These are phyloP conservation scores for Centropristis striata DNA, from an alignment of 2,113 vertebrate genomes.

Conservation along the genomic window DNA sequence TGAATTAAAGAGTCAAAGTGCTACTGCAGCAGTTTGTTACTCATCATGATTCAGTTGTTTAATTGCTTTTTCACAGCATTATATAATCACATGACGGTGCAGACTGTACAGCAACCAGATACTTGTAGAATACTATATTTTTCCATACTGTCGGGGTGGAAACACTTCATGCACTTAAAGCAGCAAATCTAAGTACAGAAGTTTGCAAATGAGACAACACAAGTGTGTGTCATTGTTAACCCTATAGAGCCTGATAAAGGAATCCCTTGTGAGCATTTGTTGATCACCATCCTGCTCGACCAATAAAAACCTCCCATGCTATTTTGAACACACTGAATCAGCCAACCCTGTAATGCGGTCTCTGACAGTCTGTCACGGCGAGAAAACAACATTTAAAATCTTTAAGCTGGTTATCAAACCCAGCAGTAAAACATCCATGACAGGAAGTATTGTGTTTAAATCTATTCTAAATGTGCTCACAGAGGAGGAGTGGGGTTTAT, in stretches of 20 bases:
- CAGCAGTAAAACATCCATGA: constrained; percentile 3
- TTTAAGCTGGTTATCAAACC: background rate
- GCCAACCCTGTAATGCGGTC: background rate
- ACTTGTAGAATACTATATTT: no score
- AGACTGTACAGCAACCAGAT: no score
- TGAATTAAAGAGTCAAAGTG: background rate
- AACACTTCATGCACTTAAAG: no score
- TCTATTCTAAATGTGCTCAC: constrained; percentile 4
- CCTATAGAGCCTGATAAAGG: background rate
- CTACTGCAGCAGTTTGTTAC: constrained; percentile 7
- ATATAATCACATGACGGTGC: constrained; percentile 3
- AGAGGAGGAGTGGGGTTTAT: constrained; percentile 11
- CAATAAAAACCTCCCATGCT: background rate
- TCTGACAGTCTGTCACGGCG: background rate
- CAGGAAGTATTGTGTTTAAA: constrained; percentile 27
- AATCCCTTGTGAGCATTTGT: background rate
- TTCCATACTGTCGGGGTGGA: no score
- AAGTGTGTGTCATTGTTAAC: background rate
- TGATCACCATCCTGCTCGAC: background rate
- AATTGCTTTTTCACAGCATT: constrained; percentile 19
- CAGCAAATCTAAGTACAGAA: no score
- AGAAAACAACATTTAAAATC: constrained; percentile 8
- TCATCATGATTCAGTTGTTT: constrained; percentile 14
- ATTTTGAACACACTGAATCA: background rate
- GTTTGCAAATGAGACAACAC: no score